Evolutionary conservation across 2,797 vertebrate genomes (phyloP), one percentile per base, ranked within the genome.

Genomic region (Chelon labrosus): DNA sequence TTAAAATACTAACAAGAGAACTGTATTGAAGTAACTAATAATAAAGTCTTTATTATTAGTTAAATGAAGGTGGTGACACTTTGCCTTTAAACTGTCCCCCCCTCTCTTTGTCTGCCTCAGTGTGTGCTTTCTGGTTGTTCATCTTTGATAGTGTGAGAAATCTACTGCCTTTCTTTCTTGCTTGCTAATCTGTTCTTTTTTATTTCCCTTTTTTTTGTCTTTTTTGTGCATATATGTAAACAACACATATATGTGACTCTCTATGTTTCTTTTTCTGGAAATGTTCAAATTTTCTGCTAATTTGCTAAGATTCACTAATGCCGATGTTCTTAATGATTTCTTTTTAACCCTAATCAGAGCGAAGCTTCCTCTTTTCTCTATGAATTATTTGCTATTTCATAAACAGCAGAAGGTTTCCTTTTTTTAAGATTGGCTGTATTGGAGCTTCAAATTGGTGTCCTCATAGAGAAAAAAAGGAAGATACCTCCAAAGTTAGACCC

Each of bases 71-170:
- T 85, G 93, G 93, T 83, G 93, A 92, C 89, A 87, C 77, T 91
- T 91, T 89, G 76, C 90, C 85, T 90, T 59, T 72, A 80, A 89
- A 88, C 91, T 96, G 94, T 96, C 94, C 95, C 94, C 93, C 93
- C 94, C 93, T 95, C 90, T 94, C 93, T 92, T 87, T 93, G 92
- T 94, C 85, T 87, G 85, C 88, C 87, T 90, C 89, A 90, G 93
- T 97, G 94, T 97, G 95, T 94, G 92, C 92, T 96, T 93, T 96
- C 95, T 96, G 95, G 95, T 96, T 93, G 91, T 96, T 95, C 94
- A 95, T 96, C 94, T 95, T 93, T 95, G 89, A 96, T 95, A 96
- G 85, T 95, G 94, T 96, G 91, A 91, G 58, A 95, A 92, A 94
- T 90, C 77, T 87, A 86, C 80, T 91, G 88, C 84, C 74, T 93